phyloP scores from a whole-genome alignment of 2,888 invertebrate genomes.

The Zygothrica quintamaculata region DNA sequence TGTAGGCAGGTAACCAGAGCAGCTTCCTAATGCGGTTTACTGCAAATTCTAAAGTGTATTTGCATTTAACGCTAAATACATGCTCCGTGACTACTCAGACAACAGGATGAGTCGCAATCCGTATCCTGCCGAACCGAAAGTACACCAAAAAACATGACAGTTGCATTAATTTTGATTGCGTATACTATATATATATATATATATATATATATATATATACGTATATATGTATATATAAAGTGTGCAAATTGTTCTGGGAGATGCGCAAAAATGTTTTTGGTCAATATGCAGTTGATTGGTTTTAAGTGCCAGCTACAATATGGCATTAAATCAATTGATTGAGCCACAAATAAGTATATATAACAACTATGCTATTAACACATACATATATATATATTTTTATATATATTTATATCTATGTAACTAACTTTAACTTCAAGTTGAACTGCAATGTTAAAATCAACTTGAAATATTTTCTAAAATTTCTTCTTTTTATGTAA shows the following conservation, averaged over 20 bases:
- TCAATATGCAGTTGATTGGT: slow-evolving; percentile 9
- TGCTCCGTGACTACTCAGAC: slow-evolving; percentile 51
- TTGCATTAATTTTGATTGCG: slow-evolving; percentile 80
- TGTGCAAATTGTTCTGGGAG: slow-evolving; percentile 61
- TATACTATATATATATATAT: too few relatives aligned
- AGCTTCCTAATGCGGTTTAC: slow-evolving; percentile 53
- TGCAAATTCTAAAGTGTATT: slow-evolving; percentile 82
- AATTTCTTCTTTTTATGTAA: too few relatives aligned
- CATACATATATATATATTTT: too few relatives aligned
- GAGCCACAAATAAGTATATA: too few relatives aligned
- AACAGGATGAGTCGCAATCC: background rate
- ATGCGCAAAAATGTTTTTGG: slow-evolving; percentile 51
- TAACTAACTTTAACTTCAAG: too few relatives aligned
- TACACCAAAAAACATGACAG: slow-evolving; percentile 66
- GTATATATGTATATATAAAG: slow-evolving; percentile 78
- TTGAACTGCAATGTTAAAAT: too few relatives aligned
- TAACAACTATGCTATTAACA: too few relatives aligned
- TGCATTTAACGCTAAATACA: slow-evolving; percentile 82
- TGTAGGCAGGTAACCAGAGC: background rate
- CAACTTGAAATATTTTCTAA: too few relatives aligned
- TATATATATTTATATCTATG: slow-evolving; percentile 3
- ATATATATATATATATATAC: too few relatives aligned
- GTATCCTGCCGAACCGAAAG: too few relatives aligned
- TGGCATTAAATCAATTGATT: background rate
- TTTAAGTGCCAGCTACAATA: slow-evolving; percentile 22